Conservation (phyloP, 2,797 vertebrate genomes). For the Allobates femoralis region DNA sequence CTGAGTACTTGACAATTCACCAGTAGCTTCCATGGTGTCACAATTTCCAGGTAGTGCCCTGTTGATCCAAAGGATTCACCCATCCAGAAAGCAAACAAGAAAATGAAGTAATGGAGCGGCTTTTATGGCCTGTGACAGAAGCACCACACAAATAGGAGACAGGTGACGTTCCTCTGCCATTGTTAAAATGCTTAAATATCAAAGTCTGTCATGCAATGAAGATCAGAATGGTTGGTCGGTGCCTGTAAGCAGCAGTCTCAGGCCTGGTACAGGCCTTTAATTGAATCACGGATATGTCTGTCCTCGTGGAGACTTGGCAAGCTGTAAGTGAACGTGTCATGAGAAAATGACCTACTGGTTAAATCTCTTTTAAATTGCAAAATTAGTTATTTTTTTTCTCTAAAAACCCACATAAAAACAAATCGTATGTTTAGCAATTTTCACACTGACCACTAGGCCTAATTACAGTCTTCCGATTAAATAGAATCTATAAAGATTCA, state of each 20-base stretch:
- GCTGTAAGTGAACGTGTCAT: too few relatives aligned
- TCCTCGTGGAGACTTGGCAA: background rate
- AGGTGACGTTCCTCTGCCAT: background rate
- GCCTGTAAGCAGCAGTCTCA: background rate
- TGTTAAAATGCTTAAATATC: too few relatives aligned
- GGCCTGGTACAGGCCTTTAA: background rate
- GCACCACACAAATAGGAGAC: background rate
- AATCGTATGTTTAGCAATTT: too few relatives aligned
- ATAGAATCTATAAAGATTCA: too few relatives aligned
- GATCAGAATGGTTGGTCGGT: background rate
- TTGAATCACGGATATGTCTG: background rate
- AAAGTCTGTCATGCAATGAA: too few relatives aligned
- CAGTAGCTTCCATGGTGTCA: background rate
- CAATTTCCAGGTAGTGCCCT: background rate
- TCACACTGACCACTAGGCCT: too few relatives aligned
- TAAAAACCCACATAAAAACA: too few relatives aligned
- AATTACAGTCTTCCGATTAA: too few relatives aligned
- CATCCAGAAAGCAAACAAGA: slow-evolving; percentile 2
- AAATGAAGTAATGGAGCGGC: background rate
- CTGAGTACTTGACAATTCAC: background rate
- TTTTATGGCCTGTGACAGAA: background rate
- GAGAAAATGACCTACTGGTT: too few relatives aligned
- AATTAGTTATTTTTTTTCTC: too few relatives aligned
- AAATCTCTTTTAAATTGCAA: too few relatives aligned
- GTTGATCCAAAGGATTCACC: background rate